A percentile compares a stretch with the other conserved stretches of the same genome.
Conservation (phyloP, 2,888 invertebrate species). For the Agrotis puta region DNA sequence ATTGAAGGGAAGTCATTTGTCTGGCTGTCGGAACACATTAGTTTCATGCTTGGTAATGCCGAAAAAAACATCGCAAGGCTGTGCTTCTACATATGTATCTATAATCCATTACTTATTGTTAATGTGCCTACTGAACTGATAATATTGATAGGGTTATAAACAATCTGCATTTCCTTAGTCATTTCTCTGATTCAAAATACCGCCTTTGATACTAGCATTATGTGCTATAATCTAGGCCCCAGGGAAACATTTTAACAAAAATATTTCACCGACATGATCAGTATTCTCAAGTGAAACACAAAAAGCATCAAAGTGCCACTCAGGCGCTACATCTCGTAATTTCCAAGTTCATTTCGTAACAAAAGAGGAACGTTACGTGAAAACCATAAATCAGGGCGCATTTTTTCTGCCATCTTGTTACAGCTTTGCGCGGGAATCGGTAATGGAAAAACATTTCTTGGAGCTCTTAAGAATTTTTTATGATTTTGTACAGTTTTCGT, state of each 20-base stretch:
- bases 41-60: constrained; percentile 42
- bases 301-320: constrained; percentile 50
- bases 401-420: constrained; percentile 49
- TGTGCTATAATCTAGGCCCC: background rate
- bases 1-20: constrained; percentile 66
- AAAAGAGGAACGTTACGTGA: constrained; percentile 54
- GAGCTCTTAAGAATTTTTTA: constrained; percentile 38
- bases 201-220: background rate
- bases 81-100: constrained; percentile 17
- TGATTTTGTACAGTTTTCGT: constrained; percentile 47
- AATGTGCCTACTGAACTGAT: background rate
- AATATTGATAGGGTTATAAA: background rate
- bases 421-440: constrained; percentile 41
- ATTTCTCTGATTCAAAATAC: background rate
- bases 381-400: constrained; percentile 62
- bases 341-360: constrained; percentile 59
- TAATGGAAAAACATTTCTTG: constrained; percentile 54
- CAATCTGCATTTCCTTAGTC: background rate
- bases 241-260: constrained; percentile 14
- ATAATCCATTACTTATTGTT: constrained; percentile 12
- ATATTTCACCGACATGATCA: constrained; percentile 19
- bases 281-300: constrained; percentile 40
- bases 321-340: constrained; percentile 49
- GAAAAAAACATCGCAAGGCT: constrained; percentile 47
- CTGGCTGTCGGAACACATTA: constrained; percentile 69